Conservation (phyloP, 2,888 invertebrate species). For the Leuctra nigra region DNA sequence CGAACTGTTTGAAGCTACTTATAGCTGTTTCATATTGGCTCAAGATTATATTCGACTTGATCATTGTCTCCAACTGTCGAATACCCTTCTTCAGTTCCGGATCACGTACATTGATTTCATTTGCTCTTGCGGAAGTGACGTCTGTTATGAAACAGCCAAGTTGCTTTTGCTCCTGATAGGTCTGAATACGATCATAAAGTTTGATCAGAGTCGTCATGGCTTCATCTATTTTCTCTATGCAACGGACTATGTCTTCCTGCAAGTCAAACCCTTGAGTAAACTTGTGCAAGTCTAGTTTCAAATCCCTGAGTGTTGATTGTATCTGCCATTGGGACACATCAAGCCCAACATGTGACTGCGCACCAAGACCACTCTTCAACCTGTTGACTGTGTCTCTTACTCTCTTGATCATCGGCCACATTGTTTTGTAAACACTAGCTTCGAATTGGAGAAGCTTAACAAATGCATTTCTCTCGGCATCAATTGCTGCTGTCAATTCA, state of each 20-base stretch:
- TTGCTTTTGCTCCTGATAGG: background rate
- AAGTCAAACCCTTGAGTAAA: background rate
- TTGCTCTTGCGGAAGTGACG: background rate
- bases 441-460: background rate
- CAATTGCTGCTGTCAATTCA: background rate
- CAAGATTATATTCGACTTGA: background rate
- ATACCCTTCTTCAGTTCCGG: background rate
- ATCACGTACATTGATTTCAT: background rate
- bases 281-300: background rate
- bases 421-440: background rate
- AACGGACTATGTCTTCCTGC: background rate
- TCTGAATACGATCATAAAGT: background rate
- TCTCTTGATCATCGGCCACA: background rate
- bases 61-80: background rate
- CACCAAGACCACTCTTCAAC: background rate
- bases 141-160: background rate
- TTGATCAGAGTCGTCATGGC: background rate
- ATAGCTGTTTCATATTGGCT: background rate
- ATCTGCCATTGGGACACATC: background rate
- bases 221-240: background rate
- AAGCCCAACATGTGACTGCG: background rate
- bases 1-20: background rate
- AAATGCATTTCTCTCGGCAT: background rate
- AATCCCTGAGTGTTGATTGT: background rate
- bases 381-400: background rate